Conservation (phyloP, 1,140 invertebrate species). For the Drosophila malerkotliana region DNA sequence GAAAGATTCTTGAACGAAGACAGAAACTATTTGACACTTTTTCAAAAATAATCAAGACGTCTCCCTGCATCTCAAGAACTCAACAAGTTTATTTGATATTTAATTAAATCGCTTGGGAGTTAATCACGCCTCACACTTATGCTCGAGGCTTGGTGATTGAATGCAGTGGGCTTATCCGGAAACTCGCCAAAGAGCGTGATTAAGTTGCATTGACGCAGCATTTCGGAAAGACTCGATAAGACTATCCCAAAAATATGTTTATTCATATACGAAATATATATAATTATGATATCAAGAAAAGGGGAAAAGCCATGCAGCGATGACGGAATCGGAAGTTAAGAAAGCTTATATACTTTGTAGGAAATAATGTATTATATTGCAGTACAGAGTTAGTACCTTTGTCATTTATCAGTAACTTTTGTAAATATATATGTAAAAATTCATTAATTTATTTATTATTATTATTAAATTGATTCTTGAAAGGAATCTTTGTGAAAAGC, state of each 20-base stretch:
- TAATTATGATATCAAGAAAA: neutral
- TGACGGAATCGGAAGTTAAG: neutral
- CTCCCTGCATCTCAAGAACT: too few relatives aligned
- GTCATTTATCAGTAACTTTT: too few relatives aligned
- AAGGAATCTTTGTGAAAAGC: too few relatives aligned
- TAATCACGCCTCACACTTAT: neutral
- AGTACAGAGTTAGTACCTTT: too few relatives aligned
- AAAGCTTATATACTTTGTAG: too few relatives aligned
- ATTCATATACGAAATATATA: neutral
- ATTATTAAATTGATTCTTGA: too few relatives aligned
- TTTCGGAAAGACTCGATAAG: neutral
- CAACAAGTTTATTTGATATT: neutral
- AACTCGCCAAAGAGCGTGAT: neutral
- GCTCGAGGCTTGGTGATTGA: neutral
- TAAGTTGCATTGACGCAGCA: neutral
- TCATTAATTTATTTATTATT: too few relatives aligned
- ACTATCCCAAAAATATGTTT: neutral
- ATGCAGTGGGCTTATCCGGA: neutral
- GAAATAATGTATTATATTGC: too few relatives aligned
- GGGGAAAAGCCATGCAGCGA: neutral
- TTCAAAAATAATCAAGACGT: too few relatives aligned
- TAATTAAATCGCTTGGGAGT: neutral
- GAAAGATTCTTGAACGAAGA: neutral
- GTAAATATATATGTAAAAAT: too few relatives aligned
- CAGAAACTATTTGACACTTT: too few relatives aligned